Base-by-base conservation (phyloP, 1,140 invertebrate species). In the Liolophura sinensis region DNA sequence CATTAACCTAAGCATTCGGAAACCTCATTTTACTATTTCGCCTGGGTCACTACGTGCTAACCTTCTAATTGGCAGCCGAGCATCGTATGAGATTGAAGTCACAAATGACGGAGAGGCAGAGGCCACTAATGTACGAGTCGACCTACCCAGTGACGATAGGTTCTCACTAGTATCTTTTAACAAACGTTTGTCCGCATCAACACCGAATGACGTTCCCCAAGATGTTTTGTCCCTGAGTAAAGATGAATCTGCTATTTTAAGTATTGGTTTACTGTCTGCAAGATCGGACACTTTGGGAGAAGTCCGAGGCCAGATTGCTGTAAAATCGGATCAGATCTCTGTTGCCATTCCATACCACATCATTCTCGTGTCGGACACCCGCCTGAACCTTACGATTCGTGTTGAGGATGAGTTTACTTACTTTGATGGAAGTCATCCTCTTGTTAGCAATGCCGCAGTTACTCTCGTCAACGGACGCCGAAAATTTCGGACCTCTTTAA, bases 391-490 rank as follows among this genome's bases (percentile, higher is more conserved):
- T 20, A 73, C 66, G n/a, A 57, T 73, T 31, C 62, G 52, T 47
- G 68, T 72, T 20, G 67, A 74, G 55, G 70, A 74, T 60, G 73
- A 74, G 48, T 74, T 68, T 52, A 74, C 73, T 5, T 74, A 74
- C 50, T 74, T 74, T 51, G 68, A 62, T 16, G 54, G 25, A 16
- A 64, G 62, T 27, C 65, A 62, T 49, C 73, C 73, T 20, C 60
- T 72, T n/a, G 56, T 74, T 12, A 60, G 60, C 7, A 62, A 63
- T 40, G 73, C 70, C 4, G 63, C 46, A 40, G 57, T 72, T 46
- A 65, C 48, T 16, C 49, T 74, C 0, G 16, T 15, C 18, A 66
- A 65, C 60, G 62, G 58, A 27, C 49, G 49, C 50, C 12, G 64
- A n/a, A 58, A 57, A n/a, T 49, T 46, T 22, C 47, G 46, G 4